phyloP scores from a whole-genome alignment of 2,888 invertebrate genomes.

The Hydropsyche betteni region DNA sequence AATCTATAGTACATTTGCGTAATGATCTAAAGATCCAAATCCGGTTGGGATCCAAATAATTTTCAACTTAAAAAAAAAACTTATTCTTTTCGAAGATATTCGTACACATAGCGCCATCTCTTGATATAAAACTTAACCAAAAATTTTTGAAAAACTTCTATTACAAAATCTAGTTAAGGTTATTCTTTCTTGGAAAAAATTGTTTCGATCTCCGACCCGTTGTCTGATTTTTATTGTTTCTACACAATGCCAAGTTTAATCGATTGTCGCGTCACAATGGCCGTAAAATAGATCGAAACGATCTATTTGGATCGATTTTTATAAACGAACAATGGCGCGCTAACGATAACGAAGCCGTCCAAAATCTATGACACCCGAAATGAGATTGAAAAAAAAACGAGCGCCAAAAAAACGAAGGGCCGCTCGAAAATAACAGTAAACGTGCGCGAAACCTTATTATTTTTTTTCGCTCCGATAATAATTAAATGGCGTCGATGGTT shows the following conservation, averaged over 20 bases:
- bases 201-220: too few species aligned
- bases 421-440: neutral
- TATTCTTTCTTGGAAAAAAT: too few species aligned
- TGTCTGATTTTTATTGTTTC: slow-evolving; percentile 14
- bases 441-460: neutral
- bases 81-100: too few species aligned
- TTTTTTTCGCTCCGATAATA: neutral
- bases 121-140: too few species aligned
- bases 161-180: too few species aligned
- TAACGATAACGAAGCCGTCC: slow-evolving; percentile 9
- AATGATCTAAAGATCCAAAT: too few species aligned
- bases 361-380: neutral
- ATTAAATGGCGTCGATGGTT: neutral
- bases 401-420: neutral
- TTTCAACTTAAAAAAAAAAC: too few species aligned
- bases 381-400: neutral
- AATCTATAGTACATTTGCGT: too few species aligned
- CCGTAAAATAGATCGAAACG: neutral
- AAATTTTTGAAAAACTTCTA: too few species aligned
- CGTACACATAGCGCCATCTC: too few species aligned
- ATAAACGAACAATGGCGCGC: slow-evolving; percentile 7
- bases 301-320: slow-evolving; percentile 23
- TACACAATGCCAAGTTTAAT: slow-evolving; percentile 9
- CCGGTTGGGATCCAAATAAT: too few species aligned
- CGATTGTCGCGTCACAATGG: slow-evolving; percentile 3